Evolutionary conservation across 1,140 invertebrate species (phyloP), one percentile per base, ranked within the genome.

Genomic region (Mactra quadrangularis): DNA sequence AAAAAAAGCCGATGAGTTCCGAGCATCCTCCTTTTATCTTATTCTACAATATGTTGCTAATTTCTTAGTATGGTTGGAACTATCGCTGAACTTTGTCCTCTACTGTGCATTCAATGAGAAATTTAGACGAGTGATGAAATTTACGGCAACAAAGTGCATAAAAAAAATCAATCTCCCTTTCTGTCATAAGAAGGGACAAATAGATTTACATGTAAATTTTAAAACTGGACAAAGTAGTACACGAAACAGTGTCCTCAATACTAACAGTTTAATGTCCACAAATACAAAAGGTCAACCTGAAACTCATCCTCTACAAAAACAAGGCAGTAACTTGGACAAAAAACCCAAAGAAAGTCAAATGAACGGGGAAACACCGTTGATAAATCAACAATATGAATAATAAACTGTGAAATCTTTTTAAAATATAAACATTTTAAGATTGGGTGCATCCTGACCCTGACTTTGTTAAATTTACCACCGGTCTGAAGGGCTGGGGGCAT

Each of bases 81-180:
- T 89, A 3, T 90, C 89, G n/a, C 82, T 91, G 3, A 91, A 91
- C 78, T 91, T 90, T 79, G 87, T 91, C 1, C 84, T 90, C 3
- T 91, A 90, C 75, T 90, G 88, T 71, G 86, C 88, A 29, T 90
- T 91, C 70, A 91, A 91, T 79, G 77, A 88, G 47, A 91, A 90
- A 76, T 91, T 91, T 74, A 82, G 87, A 15, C 66, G 85, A 13
- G 85, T 88, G 2, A 86, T 89, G 84, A 81, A 84, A 68, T 84
- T 64, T 15, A 86, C 85, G 47, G 59, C 83, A n/a, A 77, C 35
- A 15, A 71, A 82, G 6, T 87, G 84, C 68, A 53, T 81, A 27
- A 85, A 87, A 75, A 72, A 70, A 55, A 13, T 86, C 15, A 59
- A 71, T 17, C 53, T 84, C 31, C 77, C 57, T 68, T 76, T 62